These are phyloP conservation scores for Malurus melanocephalus DNA, from an alignment of 2,113 vertebrate genomes.

Conservation along the genomic window DNA sequence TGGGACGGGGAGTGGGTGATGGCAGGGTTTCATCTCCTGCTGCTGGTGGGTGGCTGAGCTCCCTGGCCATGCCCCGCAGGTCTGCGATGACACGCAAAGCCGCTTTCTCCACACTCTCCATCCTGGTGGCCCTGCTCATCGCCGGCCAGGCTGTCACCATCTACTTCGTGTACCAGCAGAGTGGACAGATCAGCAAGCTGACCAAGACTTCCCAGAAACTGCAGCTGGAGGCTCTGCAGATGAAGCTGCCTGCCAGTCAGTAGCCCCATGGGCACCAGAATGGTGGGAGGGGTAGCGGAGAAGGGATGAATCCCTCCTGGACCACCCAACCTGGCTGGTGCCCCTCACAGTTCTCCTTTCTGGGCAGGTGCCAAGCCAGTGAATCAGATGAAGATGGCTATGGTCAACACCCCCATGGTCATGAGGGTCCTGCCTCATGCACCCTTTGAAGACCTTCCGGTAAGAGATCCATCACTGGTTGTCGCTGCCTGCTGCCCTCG, in stretches of 20 bases:
- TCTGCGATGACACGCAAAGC: constrained; percentile 62
- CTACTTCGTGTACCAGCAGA: constrained; percentile 84
- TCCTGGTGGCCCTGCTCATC: constrained; percentile 85
- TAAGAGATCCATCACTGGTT: neutral
- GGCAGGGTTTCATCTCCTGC: neutral
- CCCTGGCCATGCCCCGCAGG: neutral
- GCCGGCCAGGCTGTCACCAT: constrained; percentile 85
- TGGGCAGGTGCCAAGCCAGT: constrained; percentile 8
- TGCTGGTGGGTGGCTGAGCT: neutral
- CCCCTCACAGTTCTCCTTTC: neutral
- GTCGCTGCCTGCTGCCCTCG: neutral
- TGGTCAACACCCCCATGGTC: constrained; percentile 64
- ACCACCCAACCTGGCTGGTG: fast-evolving
- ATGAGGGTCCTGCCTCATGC: constrained; percentile 12
- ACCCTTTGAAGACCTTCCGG: neutral
- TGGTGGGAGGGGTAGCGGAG: neutral
- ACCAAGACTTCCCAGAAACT: constrained; percentile 73
- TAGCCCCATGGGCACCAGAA: neutral
- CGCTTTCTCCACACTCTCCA: constrained; percentile 74
- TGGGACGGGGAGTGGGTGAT: neutral
- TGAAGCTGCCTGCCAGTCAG: constrained; percentile 72
- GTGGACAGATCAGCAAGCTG: constrained; percentile 77
- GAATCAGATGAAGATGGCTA: constrained; percentile 66
- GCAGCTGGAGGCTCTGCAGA: constrained; percentile 72
- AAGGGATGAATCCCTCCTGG: fast-evolving